These are phyloP conservation scores for Nycteola revayana DNA, from an alignment of 2,888 invertebrate genomes.

Conservation along the genomic window DNA sequence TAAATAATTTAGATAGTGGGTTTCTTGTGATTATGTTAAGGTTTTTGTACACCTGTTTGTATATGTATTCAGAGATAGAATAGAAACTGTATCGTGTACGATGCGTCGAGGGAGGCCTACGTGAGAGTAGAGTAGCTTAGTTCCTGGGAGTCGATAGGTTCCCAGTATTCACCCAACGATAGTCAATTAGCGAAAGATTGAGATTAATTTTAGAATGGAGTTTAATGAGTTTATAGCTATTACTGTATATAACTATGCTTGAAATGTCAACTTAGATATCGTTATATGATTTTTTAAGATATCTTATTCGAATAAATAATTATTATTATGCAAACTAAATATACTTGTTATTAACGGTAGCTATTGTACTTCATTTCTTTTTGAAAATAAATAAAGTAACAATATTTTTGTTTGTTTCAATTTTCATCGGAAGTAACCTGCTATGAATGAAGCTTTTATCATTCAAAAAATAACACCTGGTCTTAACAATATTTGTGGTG, in stretches of 20 bases:
- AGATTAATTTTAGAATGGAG: slow-evolving; percentile 72
- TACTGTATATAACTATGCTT: slow-evolving; percentile 61
- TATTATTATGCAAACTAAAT: slow-evolving; percentile 55
- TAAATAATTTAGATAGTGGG: slow-evolving; percentile 68
- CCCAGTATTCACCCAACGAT: slow-evolving; percentile 81
- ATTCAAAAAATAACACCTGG: too few relatives aligned
- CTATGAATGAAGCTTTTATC: too few relatives aligned
- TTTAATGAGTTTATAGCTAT: slow-evolving; percentile 54
- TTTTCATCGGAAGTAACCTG: background rate
- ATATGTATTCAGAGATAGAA: slow-evolving; percentile 68
- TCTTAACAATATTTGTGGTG: too few relatives aligned
- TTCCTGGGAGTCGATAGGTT: slow-evolving; percentile 57
- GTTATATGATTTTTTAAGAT: slow-evolving; percentile 46
- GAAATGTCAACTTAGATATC: slow-evolving; percentile 41
- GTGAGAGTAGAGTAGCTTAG: slow-evolving; percentile 62
- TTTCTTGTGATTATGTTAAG: slow-evolving; percentile 64
- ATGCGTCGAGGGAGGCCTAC: slow-evolving; percentile 57
- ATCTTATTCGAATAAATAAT: slow-evolving; percentile 46
- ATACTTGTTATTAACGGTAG: slow-evolving; percentile 64
- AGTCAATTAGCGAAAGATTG: slow-evolving; percentile 79
- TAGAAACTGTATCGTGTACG: slow-evolving; percentile 51
- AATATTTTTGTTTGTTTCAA: slow-evolving; percentile 16
- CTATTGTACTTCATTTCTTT: slow-evolving; percentile 69
- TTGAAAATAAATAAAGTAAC: slow-evolving; percentile 57
- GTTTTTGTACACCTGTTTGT: slow-evolving; percentile 76